Evolutionary conservation across 1,140 invertebrate species (phyloP), one percentile per base, ranked within the genome.

Genomic region (Zaprionus taronus): DNA sequence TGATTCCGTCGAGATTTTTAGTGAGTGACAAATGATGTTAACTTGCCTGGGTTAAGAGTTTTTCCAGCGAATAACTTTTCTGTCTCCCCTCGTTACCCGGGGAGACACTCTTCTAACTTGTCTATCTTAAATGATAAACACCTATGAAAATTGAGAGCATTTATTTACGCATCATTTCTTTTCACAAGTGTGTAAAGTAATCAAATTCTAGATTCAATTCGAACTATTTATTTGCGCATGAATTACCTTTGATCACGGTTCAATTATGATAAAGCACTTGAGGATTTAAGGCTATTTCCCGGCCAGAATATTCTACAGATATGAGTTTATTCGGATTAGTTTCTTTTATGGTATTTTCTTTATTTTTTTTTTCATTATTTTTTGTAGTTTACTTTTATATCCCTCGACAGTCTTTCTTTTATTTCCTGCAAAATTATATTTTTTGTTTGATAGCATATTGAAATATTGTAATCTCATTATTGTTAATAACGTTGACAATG

Each of bases 21-120:
- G 72, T 70, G 72, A 75, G 58, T 70, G 66, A 75, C 72, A 75
- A 75, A 75, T 55, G 57, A 66, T 78, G 75, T 79, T 78, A 57
- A 47, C 41, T 69, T 68, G 22, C 47, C 26, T 55, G 63, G 76
- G 65, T 79, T 58, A 61, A 62, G n/a, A 47, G 56, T 47, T 62
- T 61, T 34, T 28, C 57, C 58, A 47, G 12, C 34, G 36, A 63
- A 36, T 62, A 28, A 69, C 57, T 20, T 38, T 41, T 24, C 34
- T n/a, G 3, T 20, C 11, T 36, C 17, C n/a, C n/a, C 53, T 66
- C 28, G 34, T 17, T 24, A 4, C 53, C 22, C 31, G 14, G 22
- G 14, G 2, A 31, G 31, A 31, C 31, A 31, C 17, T 28, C 11
- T 20, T 28, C 11, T 20, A 28, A 58, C 38, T 67, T 67, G 11